Evolutionary conservation across 2,797 vertebrate genomes (phyloP).

Genomic region (Podarcis siculus): DNA sequence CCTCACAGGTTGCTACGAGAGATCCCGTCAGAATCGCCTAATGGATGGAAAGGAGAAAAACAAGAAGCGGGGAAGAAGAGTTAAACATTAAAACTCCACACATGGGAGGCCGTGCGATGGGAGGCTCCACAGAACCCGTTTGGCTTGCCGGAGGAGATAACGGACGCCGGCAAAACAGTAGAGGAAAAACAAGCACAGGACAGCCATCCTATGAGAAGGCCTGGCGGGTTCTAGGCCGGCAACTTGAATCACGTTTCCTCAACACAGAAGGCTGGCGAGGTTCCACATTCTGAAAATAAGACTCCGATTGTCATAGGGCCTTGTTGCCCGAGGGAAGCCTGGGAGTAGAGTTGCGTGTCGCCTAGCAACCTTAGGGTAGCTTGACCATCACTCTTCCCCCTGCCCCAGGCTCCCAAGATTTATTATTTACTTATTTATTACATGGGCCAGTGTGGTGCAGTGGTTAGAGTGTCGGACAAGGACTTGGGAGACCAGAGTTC

Average conservation of each 20-base stretch:
- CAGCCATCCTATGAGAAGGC: neutral
- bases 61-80: neutral
- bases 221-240: neutral
- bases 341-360: neutral
- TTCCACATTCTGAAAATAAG: neutral
- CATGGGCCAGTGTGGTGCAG: too few species aligned
- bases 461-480: too few species aligned
- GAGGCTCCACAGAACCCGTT: neutral
- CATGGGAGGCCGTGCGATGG: fast-evolving
- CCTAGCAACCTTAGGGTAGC: neutral
- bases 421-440: too few species aligned
- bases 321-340: neutral
- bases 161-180: neutral
- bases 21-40: conserved; percentile 73
- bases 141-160: fast-evolving
- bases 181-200: neutral
- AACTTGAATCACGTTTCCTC: neutral
- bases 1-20: conserved; percentile 53
- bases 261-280: neutral
- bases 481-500: too few species aligned
- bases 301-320: neutral
- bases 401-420: too few species aligned
- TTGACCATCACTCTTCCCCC: too few species aligned
- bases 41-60: conserved; percentile 62
- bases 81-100: conserved; percentile 50